Base-by-base conservation (phyloP, 2,888 invertebrate species). In the Drosophila aldrichi region DNA sequence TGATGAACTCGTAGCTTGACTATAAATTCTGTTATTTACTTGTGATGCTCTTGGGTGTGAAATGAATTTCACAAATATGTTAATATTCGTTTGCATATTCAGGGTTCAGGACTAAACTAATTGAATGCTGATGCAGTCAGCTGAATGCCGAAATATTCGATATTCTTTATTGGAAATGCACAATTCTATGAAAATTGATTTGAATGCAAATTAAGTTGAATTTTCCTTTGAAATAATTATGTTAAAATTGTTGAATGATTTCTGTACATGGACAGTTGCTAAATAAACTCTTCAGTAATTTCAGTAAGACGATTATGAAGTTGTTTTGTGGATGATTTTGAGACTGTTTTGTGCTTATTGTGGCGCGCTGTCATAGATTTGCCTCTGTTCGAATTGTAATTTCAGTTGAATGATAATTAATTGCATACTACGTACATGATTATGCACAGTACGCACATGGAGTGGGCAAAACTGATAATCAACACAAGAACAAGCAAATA, bases 331-430 rank as follows among this genome's bases (percentile, higher is more conserved):
- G 63, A 41, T 14, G 48, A 57, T 10, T 44, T 59, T 60, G 34
- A 20, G 63, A 36, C 20, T 44, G 34, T 48, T 48, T 10, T 49
- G 29, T 41, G 43, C 43, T 54, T 61, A 60, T 41, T 73, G 38
- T 61, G 61, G 40, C 43, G 43, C 44, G 34, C 56, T 81, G 65
- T 62, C 68, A 77, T 74, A 70, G 60, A 67, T 71, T 74, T 62
- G 63, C 51, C 9, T 59, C 62, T 59, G 73, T 74, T 62, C 61
- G 76, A 79, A 71, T 77, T 77, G 77, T 79, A 82, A 82, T 90
- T 82, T 85, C 70, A 79, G 79, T 81, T 75, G 86, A 81, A 79
- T 82, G 86, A 76, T 87, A 87, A 90, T 87, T 90, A 89, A 90
- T 88, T 90, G 76, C 82, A 75, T 82, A 75, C 76, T 70, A 68